A percentile compares a stretch with the other conserved stretches of the same genome.
Conservation (phyloP, 2,888 invertebrate species). For the Cyaniris semiargus region DNA sequence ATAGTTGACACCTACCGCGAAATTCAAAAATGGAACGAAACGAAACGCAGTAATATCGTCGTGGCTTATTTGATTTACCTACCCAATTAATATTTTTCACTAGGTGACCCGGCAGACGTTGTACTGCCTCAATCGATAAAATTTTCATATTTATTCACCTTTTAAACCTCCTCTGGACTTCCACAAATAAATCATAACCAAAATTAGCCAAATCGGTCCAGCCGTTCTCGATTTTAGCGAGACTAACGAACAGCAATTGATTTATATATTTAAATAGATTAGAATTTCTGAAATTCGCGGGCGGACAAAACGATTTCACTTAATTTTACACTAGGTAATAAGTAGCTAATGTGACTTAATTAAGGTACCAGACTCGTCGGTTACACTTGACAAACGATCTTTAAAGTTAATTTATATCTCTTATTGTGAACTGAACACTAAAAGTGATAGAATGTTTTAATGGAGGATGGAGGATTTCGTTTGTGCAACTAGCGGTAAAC, state of each 20-base stretch:
- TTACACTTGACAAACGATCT: conserved; percentile 8
- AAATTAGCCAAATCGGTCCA: background rate
- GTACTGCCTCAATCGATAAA: too few relatives aligned
- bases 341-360: too few relatives aligned
- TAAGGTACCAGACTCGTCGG: conserved; percentile 1
- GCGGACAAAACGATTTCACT: background rate
- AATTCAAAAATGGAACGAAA: too few relatives aligned
- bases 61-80: conserved; percentile 16
- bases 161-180: too few relatives aligned
- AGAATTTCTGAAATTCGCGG: conserved; percentile 1
- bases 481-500: conserved; percentile 30
- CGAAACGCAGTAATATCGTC: too few relatives aligned
- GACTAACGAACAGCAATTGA: background rate
- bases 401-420: conserved; percentile 5
- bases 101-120: too few relatives aligned
- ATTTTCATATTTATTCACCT: too few relatives aligned
- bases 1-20: background rate
- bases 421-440: conserved; percentile 20
- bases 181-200: too few relatives aligned
- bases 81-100: too few relatives aligned
- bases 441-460: conserved; percentile 32
- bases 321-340: conserved; percentile 25
- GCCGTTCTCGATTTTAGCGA: too few relatives aligned
- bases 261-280: background rate
- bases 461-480: conserved; percentile 27